These are phyloP conservation scores for Mesoligia furuncula DNA, from an alignment of 2,888 invertebrate genomes.

Conservation along the genomic window DNA sequence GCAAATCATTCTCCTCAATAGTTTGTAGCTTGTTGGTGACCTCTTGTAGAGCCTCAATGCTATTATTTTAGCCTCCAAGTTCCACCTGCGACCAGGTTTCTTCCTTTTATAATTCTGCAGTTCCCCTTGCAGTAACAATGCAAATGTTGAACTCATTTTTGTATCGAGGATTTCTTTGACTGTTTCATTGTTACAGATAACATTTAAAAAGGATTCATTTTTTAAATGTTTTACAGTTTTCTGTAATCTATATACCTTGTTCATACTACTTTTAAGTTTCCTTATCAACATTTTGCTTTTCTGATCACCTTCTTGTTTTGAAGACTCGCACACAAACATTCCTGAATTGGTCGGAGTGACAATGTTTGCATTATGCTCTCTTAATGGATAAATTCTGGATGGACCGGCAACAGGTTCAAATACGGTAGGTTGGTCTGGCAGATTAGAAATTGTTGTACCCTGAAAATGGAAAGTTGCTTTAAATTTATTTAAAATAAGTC, in stretches of 20 bases:
- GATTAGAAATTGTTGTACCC: constrained; percentile 10
- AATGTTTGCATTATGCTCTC: constrained; percentile 10
- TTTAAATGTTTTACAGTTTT: constrained; percentile 21
- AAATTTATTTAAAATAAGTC: not conserved
- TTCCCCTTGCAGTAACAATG: constrained; percentile 28
- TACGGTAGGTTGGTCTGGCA: constrained; percentile 7
- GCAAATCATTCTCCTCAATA: no score
- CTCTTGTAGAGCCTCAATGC: constrained; percentile 7
- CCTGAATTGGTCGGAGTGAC: not conserved
- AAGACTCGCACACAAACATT: not conserved
- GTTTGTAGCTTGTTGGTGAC: no score
- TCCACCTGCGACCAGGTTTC: constrained; percentile 19
- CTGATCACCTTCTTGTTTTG: not conserved
- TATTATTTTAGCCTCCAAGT: constrained; percentile 14
- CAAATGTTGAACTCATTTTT: constrained; percentile 12
- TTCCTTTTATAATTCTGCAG: constrained; percentile 26
- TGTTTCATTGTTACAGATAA: not conserved
- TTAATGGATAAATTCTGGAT: not conserved
- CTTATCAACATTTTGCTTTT: not conserved
- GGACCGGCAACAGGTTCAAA: constrained; percentile 21
- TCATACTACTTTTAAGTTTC: constrained; percentile 7
- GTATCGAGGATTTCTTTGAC: not conserved
- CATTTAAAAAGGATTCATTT: constrained; percentile 11
- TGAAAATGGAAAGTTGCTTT: not conserved
- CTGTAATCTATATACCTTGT: constrained; percentile 12